Evolutionary conservation across 2,888 invertebrate genomes (phyloP).

Genomic region (Catocala sponsa): DNA sequence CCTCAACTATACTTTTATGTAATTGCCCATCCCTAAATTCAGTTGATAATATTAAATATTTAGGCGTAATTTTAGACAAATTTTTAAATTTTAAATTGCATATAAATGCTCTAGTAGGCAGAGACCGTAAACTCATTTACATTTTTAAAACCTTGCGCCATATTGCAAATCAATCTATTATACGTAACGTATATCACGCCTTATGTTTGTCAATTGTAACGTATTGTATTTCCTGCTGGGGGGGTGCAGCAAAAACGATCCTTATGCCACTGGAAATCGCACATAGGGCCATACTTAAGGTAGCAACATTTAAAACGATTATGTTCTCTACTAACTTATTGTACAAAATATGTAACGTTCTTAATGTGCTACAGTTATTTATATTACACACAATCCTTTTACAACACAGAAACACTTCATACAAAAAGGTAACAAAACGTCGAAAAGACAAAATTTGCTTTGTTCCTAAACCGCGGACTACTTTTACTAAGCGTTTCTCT

Average conservation of each 20-base stretch:
- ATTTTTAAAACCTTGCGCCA: no score
- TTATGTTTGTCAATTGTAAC: no score
- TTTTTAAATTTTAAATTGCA: not conserved
- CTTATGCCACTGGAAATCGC: not conserved
- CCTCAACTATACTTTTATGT: not conserved
- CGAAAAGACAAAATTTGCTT: no score
- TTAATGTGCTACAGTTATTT: no score
- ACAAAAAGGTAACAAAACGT: no score
- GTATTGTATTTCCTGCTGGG: no score
- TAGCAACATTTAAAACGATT: not conserved
- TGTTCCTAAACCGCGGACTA: no score
- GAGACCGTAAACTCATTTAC: conserved; percentile 7
- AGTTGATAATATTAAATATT: conserved; percentile 10
- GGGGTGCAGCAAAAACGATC: not conserved
- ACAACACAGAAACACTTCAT: no score
- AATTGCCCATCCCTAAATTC: not conserved
- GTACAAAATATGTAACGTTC: not conserved
- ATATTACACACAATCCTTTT: no score
- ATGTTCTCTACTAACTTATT: not conserved
- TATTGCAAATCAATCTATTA: no score
- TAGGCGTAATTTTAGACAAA: conserved; percentile 14
- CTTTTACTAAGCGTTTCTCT: no score
- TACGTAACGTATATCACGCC: no score
- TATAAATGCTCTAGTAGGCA: not conserved
- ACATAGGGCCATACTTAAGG: not conserved